Conservation (phyloP, 2,113 vertebrate genomes). For the Caloenas nicobarica region DNA sequence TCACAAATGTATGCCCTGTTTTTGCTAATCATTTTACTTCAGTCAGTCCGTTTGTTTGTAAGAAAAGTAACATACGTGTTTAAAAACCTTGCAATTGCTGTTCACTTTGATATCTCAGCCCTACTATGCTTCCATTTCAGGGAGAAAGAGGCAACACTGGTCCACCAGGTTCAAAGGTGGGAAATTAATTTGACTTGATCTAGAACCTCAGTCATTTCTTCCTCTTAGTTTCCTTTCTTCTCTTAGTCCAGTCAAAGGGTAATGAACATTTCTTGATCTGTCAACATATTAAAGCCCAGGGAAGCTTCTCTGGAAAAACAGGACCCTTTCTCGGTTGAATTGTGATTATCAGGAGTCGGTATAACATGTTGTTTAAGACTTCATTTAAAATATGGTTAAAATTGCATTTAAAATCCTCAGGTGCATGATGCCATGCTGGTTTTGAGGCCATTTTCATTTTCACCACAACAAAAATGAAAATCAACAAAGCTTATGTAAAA, state of each 20-base stretch:
- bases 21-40: not conserved
- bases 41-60: not conserved
- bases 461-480: not conserved
- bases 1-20: not conserved
- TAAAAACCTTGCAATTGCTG: not conserved
- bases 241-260: not conserved
- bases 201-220: not conserved
- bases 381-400: not conserved
- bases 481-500: not conserved
- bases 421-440: rapidly evolving
- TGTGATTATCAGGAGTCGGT: not conserved
- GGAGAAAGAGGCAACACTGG: constrained; percentile 76
- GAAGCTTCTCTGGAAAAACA: not conserved
- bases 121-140: constrained; percentile 34
- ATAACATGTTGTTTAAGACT: not conserved
- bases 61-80: not conserved
- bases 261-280: not conserved
- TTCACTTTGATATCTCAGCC: not conserved
- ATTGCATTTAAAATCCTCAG: not conserved
- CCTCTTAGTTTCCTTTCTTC: not conserved
- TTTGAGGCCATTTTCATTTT: not conserved
- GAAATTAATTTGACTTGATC: not conserved
- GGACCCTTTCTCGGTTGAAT: not conserved
- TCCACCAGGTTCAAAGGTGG: constrained; percentile 73
- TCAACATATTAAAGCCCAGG: not conserved